Conservation (phyloP, 2,113 vertebrate genomes). For the Monarcha castaneiventris region DNA sequence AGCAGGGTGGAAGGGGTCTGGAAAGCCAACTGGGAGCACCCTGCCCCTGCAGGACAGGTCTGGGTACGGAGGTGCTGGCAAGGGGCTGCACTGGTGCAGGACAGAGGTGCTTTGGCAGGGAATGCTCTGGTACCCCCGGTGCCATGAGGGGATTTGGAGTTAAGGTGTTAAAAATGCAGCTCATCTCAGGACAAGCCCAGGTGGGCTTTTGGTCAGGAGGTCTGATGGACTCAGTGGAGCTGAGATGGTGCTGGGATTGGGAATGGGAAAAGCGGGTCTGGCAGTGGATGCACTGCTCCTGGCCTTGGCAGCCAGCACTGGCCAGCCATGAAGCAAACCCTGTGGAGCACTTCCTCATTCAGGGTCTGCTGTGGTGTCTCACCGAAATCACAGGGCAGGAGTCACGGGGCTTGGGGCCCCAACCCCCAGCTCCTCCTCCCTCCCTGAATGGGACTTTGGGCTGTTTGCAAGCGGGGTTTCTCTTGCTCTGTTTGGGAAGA, state of each 20-base stretch:
- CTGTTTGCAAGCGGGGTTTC: neutral
- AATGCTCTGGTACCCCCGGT: rapidly evolving
- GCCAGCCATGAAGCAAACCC: neutral
- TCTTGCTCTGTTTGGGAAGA: neutral
- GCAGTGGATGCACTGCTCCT: rapidly evolving
- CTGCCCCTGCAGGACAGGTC: neutral
- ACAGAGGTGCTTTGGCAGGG: neutral
- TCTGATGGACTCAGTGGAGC: neutral
- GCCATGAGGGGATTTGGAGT: neutral
- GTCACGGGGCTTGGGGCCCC: neutral
- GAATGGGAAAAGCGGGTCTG: neutral
- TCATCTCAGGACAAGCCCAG: neutral
- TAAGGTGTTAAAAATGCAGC: neutral
- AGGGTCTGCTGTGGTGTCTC: rapidly evolving
- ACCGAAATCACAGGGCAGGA: neutral
- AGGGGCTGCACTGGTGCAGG: neutral
- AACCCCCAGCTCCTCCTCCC: rapidly evolving
- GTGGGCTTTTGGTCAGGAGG: neutral
- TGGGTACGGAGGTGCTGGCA: rapidly evolving
- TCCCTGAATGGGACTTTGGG: rapidly evolving
- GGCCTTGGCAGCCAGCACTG: rapidly evolving
- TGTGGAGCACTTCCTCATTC: neutral
- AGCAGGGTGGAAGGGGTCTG: neutral
- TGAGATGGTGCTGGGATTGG: neutral
- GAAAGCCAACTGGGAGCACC: neutral